Conservation (phyloP, 1,140 invertebrate species). For the Brachionus manjavacas region DNA sequence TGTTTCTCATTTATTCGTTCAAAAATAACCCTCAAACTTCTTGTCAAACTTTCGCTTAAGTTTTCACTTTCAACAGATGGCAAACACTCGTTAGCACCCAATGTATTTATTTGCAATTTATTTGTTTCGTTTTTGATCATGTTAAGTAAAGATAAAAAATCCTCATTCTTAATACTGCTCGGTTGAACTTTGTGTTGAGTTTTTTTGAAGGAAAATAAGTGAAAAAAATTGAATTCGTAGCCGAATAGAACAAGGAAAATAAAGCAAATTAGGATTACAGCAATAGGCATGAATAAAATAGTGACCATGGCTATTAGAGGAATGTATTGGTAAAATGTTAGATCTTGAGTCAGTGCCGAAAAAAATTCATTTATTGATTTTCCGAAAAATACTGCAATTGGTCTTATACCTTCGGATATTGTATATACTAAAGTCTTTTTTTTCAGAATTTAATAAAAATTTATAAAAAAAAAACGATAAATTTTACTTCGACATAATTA, state of each 20-base stretch:
- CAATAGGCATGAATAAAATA: background rate
- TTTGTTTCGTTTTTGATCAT: background rate
- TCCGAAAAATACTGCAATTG: constrained; percentile 1
- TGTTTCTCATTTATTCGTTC: background rate
- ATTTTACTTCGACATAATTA: constrained; percentile 26
- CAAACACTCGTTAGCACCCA: background rate
- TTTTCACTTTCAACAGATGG: background rate
- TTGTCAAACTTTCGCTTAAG: background rate
- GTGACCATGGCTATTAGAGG: constrained; percentile 12
- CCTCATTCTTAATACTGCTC: background rate
- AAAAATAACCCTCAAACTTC: background rate
- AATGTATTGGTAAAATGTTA: constrained; percentile 26
- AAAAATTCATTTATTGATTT: constrained; percentile 31
- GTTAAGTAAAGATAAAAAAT: background rate
- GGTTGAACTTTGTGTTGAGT: background rate
- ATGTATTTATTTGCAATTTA: background rate
- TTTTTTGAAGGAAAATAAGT: constrained; percentile 29
- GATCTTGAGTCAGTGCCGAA: constrained; percentile 22
- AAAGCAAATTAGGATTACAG: background rate
- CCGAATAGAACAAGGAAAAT: constrained; percentile 14
- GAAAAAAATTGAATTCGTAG: constrained; percentile 41
- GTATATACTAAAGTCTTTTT: constrained; percentile 34
- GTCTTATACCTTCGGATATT: constrained; percentile 1
- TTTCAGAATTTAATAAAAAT: background rate
- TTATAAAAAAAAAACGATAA: background rate